phyloP scores from a whole-genome alignment of 2,797 vertebrate species.

The Okamejei kenojei region DNA sequence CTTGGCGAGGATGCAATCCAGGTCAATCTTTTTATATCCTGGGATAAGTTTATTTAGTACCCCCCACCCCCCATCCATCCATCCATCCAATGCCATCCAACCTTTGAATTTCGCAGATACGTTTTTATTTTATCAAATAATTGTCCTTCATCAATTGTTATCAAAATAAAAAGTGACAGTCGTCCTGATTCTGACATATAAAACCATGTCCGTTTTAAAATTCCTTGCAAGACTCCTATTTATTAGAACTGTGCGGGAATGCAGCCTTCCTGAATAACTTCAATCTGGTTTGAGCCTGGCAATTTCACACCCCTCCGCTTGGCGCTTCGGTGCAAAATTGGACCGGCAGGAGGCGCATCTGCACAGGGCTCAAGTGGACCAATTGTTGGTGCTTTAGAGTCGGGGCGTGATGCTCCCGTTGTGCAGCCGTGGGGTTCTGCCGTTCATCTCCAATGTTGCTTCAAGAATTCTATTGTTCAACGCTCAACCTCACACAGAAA shows the following conservation, averaged over 20 bases:
- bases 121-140: not conserved
- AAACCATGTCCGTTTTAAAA: not conserved
- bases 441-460: not conserved
- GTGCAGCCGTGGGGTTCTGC: not conserved
- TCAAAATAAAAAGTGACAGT: not conserved
- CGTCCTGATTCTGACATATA: not conserved
- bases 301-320: not conserved
- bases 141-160: not conserved
- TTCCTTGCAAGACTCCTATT: not conserved
- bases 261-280: not conserved
- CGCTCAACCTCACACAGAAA: not conserved
- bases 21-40: not conserved
- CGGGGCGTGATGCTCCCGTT: not conserved
- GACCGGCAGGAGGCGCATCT: constrained; percentile 1
- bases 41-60: not conserved
- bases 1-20: not conserved
- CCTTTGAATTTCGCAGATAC: not conserved
- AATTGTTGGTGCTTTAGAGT: too few relatives aligned
- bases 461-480: not conserved
- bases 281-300: too few relatives aligned
- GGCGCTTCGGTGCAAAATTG: not conserved
- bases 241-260: not conserved
- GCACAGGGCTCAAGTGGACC: not conserved
- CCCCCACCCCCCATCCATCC: too few relatives aligned
- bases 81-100: not conserved